Conservation (phyloP, 2,797 vertebrate species). For the Leptoclinus maculatus region DNA sequence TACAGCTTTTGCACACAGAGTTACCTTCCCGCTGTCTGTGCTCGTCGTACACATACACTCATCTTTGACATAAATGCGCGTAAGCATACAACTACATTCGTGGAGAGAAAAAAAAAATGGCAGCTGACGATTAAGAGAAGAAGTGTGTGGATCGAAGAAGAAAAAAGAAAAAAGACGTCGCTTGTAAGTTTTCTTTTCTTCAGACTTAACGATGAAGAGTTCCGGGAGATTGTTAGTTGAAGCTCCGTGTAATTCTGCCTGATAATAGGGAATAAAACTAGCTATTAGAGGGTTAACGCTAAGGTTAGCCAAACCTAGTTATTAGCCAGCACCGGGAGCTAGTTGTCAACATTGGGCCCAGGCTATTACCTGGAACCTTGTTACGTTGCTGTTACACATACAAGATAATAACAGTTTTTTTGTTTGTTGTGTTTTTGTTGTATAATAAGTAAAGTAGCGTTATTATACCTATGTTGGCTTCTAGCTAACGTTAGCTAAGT, state of each 20-base stretch:
- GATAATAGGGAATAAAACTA: constrained; percentile 38
- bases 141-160: constrained; percentile 54
- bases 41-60: neutral
- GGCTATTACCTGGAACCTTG: constrained; percentile 49
- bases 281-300: constrained; percentile 64
- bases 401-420: neutral
- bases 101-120: constrained; percentile 79
- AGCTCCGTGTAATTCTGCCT: constrained; percentile 23
- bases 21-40: neutral
- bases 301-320: constrained; percentile 73
- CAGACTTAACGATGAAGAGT: constrained; percentile 6
- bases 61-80: constrained; percentile 76
- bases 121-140: constrained; percentile 80
- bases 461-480: neutral
- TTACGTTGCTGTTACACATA: neutral
- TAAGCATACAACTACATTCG: constrained; percentile 75
- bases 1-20: neutral
- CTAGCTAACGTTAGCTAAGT: constrained; percentile 58
- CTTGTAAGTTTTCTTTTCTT: constrained; percentile 67
- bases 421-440: neutral
- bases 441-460: neutral
- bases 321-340: constrained; percentile 64
- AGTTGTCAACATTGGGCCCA: constrained; percentile 78
- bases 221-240: neutral
- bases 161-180: constrained; percentile 52